Evolutionary conservation across 2,113 vertebrate genomes (phyloP).

Genomic region (Alces alces): DNA sequence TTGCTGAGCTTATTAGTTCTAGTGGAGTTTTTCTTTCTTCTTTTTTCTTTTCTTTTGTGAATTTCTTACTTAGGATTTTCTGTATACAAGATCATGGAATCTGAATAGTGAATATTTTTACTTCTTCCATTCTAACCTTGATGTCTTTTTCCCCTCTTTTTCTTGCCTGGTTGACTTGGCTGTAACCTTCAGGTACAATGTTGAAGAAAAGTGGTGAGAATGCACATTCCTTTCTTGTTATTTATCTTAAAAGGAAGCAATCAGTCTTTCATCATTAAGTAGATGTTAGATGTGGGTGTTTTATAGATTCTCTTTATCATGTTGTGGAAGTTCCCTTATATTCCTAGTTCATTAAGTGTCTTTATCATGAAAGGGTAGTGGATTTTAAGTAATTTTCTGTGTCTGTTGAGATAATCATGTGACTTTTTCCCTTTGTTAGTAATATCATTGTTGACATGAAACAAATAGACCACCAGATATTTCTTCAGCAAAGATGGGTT

Average conservation of each 20-base stretch:
- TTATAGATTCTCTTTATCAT: not conserved
- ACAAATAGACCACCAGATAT: not conserved
- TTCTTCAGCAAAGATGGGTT: not conserved
- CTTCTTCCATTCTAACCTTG: not conserved
- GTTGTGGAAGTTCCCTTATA: not conserved
- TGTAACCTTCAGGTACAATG: not conserved
- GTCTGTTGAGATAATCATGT: not conserved
- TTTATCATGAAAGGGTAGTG: not conserved
- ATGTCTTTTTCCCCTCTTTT: not conserved
- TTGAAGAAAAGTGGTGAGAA: not conserved
- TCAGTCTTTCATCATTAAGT: not conserved
- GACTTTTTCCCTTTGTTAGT: not conserved
- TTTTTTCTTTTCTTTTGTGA: not conserved
- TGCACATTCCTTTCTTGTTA: not conserved
- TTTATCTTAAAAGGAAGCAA: not conserved
- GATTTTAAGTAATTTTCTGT: not conserved
- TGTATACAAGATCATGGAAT: not conserved
- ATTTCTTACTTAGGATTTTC: conserved; percentile 25
- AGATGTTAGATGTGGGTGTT: not conserved
- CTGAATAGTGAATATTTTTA: not conserved
- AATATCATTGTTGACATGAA: not conserved
- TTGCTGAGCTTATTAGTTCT: not conserved
- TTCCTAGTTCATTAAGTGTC: not conserved
- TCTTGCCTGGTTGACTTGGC: not conserved
- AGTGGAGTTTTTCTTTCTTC: not conserved